phyloP scores from a whole-genome alignment of 2,888 invertebrate species.

The Caenorhabditis sulstoni region DNA sequence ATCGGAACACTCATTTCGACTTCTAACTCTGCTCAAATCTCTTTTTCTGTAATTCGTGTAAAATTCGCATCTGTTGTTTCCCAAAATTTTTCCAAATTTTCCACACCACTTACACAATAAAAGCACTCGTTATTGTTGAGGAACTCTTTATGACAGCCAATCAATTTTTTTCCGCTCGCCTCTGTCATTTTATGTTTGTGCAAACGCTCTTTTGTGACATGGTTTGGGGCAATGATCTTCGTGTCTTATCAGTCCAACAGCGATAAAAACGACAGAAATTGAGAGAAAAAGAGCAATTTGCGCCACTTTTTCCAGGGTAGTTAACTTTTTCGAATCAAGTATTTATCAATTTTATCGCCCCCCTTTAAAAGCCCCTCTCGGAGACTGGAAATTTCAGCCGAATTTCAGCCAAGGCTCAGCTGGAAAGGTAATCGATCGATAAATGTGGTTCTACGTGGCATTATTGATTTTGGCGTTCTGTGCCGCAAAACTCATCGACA shows the following conservation, averaged over 20 bases:
- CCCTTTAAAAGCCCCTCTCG: not conserved
- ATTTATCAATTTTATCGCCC: not conserved
- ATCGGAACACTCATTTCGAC: not conserved
- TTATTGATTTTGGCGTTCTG: constrained; percentile 1
- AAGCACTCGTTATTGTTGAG: too few species aligned
- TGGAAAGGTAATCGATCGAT: not conserved
- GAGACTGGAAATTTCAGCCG: not conserved
- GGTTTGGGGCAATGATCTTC: too few species aligned
- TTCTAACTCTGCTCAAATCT: not conserved
- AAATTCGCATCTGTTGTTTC: not conserved
- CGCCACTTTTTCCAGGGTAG: not conserved
- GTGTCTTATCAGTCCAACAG: too few species aligned
- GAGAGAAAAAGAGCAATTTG: not conserved
- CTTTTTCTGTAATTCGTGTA: not conserved
- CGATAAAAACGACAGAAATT: not conserved
- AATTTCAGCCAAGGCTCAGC: not conserved
- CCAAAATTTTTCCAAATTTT: too few species aligned
- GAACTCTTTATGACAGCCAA: constrained; percentile 1
- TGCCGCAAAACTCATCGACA: constrained; percentile 6
- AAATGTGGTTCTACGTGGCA: constrained; percentile 30
- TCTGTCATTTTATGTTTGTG: not conserved
- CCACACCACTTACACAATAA: too few species aligned
- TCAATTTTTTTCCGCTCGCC: constrained; percentile 5
- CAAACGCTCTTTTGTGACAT: not conserved
- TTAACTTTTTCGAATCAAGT: constrained; percentile 1